These are phyloP conservation scores for Daktulosphaira vitifoliae DNA, from an alignment of 1,140 invertebrate genomes.

Conservation along the genomic window DNA sequence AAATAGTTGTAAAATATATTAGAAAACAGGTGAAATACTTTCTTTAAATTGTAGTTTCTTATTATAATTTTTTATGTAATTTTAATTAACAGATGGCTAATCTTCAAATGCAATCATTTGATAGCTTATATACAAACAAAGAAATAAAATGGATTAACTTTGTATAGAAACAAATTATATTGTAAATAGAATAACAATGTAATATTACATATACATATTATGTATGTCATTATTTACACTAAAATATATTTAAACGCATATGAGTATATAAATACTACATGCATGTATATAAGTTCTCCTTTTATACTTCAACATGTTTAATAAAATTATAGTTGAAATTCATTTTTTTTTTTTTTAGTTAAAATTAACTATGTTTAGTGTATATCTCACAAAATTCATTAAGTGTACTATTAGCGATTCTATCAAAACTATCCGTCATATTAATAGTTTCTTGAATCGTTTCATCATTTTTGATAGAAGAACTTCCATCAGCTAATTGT, in stretches of 20 bases:
- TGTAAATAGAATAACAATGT: conserved; percentile 15
- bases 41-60: conserved; percentile 10
- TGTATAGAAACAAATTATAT: conserved; percentile 6
- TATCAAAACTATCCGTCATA: conserved; percentile 23
- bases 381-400: conserved; percentile 28
- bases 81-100: conserved; percentile 20
- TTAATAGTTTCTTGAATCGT: not conserved
- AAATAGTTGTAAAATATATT: conserved; percentile 25
- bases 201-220: conserved; percentile 4
- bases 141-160: conserved; percentile 23
- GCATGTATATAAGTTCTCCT: no score
- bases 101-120: conserved; percentile 22
- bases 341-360: no score
- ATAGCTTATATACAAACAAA: conserved; percentile 21
- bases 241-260: no score
- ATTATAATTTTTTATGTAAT: conserved; percentile 12
- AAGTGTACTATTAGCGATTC: conserved; percentile 7
- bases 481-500: conserved; percentile 10
- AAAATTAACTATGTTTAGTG: conserved; percentile 20
- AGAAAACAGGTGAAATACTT: conserved; percentile 8
- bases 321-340: conserved; percentile 19
- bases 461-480: not conserved
- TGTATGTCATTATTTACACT: not conserved
- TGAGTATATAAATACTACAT: no score
- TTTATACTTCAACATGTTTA: not conserved